Evolutionary conservation across 2,888 invertebrate species (phyloP).

Genomic region (Ennomos erosarius): DNA sequence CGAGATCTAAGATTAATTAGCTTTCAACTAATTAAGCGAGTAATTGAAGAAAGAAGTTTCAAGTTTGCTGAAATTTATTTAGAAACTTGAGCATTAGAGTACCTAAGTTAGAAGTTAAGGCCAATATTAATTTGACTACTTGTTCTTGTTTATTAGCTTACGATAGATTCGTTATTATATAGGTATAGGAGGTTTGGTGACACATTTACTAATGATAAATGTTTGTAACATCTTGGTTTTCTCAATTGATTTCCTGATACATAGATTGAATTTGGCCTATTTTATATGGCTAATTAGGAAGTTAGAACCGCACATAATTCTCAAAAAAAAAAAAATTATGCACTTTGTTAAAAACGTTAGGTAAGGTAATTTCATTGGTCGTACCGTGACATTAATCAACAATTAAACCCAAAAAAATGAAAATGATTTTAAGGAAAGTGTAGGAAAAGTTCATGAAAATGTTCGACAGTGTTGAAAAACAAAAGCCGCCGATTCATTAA

Average conservation of each 20-base stretch:
- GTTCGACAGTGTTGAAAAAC: background rate
- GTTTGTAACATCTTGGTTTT: too few relatives aligned
- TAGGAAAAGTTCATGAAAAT: background rate
- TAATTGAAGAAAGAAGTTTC: slow-evolving; percentile 40
- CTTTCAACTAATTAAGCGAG: slow-evolving; percentile 41
- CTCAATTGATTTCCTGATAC: too few relatives aligned
- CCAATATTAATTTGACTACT: slow-evolving; percentile 25
- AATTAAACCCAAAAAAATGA: too few relatives aligned
- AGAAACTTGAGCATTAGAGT: slow-evolving; percentile 28
- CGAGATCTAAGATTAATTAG: slow-evolving; percentile 42
- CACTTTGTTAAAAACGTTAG: too few relatives aligned
- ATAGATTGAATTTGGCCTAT: too few relatives aligned
- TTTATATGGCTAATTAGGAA: too few relatives aligned
- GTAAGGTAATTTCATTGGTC: too few relatives aligned
- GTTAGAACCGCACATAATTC: too few relatives aligned
- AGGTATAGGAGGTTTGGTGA: slow-evolving; percentile 1
- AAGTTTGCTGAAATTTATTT: slow-evolving; percentile 37
- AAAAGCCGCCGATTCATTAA: slow-evolving; percentile 22
- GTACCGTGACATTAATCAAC: too few relatives aligned
- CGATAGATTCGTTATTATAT: slow-evolving; percentile 3
- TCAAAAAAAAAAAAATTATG: too few relatives aligned
- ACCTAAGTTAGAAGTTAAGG: slow-evolving; percentile 14
- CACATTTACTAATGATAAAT: too few relatives aligned
- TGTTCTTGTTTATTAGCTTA: slow-evolving; percentile 25
- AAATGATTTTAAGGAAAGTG: background rate